Evolutionary conservation across 1,140 invertebrate species (phyloP).

Genomic region (Trichonephila clavata): DNA sequence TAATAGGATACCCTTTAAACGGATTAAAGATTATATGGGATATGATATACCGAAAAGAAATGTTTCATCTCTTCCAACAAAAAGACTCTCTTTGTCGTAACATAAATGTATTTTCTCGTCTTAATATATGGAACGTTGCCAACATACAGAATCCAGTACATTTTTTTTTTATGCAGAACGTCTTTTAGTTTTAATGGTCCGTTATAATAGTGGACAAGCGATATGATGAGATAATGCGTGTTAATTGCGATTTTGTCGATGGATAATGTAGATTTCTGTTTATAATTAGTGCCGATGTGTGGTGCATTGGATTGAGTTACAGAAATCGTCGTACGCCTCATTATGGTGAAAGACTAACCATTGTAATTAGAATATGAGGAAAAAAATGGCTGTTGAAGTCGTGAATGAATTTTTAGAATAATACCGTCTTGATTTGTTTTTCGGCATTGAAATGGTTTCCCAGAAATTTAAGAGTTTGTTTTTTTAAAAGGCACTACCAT

Average conservation of each 20-base stretch:
- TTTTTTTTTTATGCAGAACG: not conserved
- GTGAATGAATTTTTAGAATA: too few relatives aligned
- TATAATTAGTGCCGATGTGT: not conserved
- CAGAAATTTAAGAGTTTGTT: too few relatives aligned
- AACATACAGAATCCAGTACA: not conserved
- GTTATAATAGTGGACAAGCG: not conserved
- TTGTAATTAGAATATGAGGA: too few relatives aligned
- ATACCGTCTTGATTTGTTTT: too few relatives aligned
- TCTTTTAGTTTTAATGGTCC: not conserved
- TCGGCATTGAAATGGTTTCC: too few relatives aligned
- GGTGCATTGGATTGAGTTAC: not conserved
- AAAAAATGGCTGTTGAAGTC: too few relatives aligned
- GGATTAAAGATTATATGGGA: slow-evolving; percentile 26
- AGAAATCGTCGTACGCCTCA: not conserved
- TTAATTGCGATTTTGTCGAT: not conserved
- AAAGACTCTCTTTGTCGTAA: not conserved
- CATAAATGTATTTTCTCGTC: not conserved
- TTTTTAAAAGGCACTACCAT: too few relatives aligned
- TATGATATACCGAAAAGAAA: not conserved
- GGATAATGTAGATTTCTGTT: not conserved
- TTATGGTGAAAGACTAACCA: not conserved
- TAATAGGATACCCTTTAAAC: slow-evolving; percentile 28
- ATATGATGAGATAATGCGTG: not conserved
- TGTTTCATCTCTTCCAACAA: not conserved
- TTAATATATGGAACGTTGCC: slow-evolving; percentile 25